phyloP scores from a whole-genome alignment of 2,113 vertebrate species.

The Melierax canorus region DNA sequence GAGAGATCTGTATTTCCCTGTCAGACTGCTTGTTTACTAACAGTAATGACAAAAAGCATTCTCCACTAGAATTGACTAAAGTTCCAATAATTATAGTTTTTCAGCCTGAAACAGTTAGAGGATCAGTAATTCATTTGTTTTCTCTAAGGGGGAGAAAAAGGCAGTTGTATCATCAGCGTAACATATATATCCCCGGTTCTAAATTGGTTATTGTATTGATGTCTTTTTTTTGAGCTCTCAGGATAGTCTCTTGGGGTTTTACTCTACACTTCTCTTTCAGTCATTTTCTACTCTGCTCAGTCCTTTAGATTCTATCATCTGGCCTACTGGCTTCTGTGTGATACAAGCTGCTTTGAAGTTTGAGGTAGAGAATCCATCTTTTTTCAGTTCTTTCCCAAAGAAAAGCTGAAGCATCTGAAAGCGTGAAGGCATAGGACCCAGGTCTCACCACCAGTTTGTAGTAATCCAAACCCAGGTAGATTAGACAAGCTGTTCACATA shows the following conservation, averaged over 20 bases:
- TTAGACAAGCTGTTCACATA: neutral
- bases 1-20: neutral
- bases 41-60: neutral
- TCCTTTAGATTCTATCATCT: neutral
- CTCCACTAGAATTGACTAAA: neutral
- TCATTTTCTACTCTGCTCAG: neutral
- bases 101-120: neutral
- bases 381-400: neutral
- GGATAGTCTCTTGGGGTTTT: neutral
- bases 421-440: neutral
- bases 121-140: neutral
- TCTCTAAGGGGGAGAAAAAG: neutral
- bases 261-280: neutral
- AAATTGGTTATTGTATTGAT: neutral
- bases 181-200: neutral
- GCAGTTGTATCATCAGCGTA: neutral
- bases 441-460: neutral
- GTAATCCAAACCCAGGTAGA: neutral
- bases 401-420: neutral
- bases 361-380: neutral
- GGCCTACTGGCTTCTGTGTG: neutral
- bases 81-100: neutral
- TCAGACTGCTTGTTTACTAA: neutral
- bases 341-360: neutral
- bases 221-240: neutral